Evolutionary conservation across 2,888 invertebrate species (phyloP).

Genomic region (Andrena hattorfiana): DNA sequence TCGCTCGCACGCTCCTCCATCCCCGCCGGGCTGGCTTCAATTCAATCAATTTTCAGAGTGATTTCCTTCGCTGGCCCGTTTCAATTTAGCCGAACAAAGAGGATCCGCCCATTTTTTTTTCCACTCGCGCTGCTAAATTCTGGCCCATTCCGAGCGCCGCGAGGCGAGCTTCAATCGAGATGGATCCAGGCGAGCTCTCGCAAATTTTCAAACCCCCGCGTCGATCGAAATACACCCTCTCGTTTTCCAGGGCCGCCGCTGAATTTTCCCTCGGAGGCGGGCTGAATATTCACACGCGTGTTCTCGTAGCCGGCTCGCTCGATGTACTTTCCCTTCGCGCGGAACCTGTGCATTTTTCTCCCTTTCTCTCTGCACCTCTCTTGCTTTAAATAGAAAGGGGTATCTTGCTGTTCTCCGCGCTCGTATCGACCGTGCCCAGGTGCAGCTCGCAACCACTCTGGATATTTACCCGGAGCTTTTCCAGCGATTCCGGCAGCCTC

Average conservation of each 20-base stretch:
- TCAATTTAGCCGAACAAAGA: neutral
- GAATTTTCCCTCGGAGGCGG: conserved; percentile 23
- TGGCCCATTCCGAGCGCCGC: neutral
- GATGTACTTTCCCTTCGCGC: conserved; percentile 44
- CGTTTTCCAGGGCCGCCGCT: neutral
- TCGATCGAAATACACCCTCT: neutral
- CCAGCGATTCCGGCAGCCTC: conserved; percentile 27
- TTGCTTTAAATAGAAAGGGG: conserved; percentile 45
- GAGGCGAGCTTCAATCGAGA: too few relatives aligned
- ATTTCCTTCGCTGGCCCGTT: conserved; percentile 6
- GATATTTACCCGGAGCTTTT: conserved; percentile 51
- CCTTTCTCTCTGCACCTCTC: conserved; percentile 15
- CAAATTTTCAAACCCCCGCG: too few relatives aligned
- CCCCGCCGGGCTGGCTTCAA: neutral
- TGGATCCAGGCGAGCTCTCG: too few relatives aligned
- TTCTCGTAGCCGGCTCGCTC: conserved; percentile 48
- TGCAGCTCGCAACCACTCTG: conserved; percentile 35
- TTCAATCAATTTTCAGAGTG: conserved; percentile 4
- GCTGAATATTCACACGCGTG: conserved; percentile 53
- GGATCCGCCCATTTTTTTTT: neutral
- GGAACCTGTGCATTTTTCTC: conserved; percentile 13
- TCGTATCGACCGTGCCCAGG: conserved; percentile 45
- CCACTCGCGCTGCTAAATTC: neutral
- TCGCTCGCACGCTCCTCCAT: neutral
- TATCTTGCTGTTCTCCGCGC: conserved; percentile 40